A percentile compares a stretch with the other conserved stretches of the same genome.
phyloP scores from a whole-genome alignment of 2,888 invertebrate genomes.

The Carabus problematicus region DNA sequence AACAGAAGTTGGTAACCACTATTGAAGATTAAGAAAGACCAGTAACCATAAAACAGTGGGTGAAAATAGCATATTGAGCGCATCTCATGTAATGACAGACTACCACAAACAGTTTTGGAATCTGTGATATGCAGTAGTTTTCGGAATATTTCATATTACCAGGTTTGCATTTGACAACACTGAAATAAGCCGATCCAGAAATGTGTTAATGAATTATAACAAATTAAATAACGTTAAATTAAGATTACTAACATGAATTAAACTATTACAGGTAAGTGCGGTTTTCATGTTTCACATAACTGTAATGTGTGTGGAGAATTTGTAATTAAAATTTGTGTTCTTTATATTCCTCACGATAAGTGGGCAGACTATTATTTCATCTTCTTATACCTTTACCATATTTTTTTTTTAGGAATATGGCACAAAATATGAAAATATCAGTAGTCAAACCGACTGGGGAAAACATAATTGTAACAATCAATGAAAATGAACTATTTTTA shows the following conservation, averaged over 20 bases:
- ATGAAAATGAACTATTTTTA: slow-evolving; percentile 25
- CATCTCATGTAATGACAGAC: background rate
- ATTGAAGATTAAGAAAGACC: background rate
- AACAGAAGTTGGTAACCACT: background rate
- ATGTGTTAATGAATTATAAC: background rate
- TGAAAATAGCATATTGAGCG: background rate
- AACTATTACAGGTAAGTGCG: background rate
- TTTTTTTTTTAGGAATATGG: slow-evolving; percentile 28
- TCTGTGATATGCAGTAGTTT: background rate
- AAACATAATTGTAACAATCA: slow-evolving; percentile 19
- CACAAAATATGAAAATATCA: slow-evolving; percentile 41
- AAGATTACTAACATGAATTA: background rate
- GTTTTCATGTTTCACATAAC: slow-evolving; percentile 1
- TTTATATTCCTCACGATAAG: slow-evolving; percentile 26
- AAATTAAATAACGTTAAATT: no score
- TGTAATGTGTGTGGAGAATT: no score
- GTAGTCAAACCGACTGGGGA: slow-evolving; percentile 7
- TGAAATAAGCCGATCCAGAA: background rate
- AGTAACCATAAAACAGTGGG: background rate
- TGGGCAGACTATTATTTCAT: slow-evolving; percentile 19
- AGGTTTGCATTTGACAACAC: slow-evolving; percentile 2
- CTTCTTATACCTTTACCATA: slow-evolving; percentile 30
- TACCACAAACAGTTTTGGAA: background rate
- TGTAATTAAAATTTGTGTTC: slow-evolving; percentile 10
- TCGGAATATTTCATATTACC: background rate